Percentiles rank a stretch among this genome's conserved stretches.
phyloP scores from a whole-genome alignment of 2,888 invertebrate genomes.

The Thecophora atra region DNA sequence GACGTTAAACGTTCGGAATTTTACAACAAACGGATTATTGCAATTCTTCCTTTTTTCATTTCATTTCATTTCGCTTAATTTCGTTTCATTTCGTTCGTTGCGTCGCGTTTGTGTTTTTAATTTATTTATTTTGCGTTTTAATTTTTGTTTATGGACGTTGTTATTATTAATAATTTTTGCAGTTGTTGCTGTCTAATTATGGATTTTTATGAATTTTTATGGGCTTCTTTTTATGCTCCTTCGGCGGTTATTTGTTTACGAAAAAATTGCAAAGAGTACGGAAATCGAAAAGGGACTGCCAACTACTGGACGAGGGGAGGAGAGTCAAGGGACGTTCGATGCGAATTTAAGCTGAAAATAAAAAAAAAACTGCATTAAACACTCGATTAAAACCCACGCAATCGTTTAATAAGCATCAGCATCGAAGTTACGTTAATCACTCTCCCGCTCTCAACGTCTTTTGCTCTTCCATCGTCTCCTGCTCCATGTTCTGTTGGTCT shows the following conservation, averaged over 20 bases:
- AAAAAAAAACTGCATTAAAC: too few species aligned
- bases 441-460: background rate
- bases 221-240: background rate
- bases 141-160: background rate
- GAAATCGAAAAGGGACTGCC: background rate
- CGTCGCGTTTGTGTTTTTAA: background rate
- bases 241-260: background rate
- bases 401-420: too few species aligned
- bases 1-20: constrained; percentile 33
- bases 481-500: background rate
- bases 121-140: background rate
- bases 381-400: too few species aligned
- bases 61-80: too few species aligned
- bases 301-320: background rate
- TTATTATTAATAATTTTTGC: background rate
- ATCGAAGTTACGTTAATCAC: too few species aligned
- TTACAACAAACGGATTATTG: constrained; percentile 21
- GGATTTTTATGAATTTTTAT: background rate
- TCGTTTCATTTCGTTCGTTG: too few species aligned
- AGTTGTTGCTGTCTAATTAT: background rate
- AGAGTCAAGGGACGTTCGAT: background rate
- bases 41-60: background rate
- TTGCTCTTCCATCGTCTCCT: background rate
- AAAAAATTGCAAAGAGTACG: background rate
- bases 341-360: too few species aligned